A percentile compares a stretch with the other conserved stretches of the same genome.
Conservation (phyloP, 2,113 vertebrate species). For the Oreochromis niloticus region DNA sequence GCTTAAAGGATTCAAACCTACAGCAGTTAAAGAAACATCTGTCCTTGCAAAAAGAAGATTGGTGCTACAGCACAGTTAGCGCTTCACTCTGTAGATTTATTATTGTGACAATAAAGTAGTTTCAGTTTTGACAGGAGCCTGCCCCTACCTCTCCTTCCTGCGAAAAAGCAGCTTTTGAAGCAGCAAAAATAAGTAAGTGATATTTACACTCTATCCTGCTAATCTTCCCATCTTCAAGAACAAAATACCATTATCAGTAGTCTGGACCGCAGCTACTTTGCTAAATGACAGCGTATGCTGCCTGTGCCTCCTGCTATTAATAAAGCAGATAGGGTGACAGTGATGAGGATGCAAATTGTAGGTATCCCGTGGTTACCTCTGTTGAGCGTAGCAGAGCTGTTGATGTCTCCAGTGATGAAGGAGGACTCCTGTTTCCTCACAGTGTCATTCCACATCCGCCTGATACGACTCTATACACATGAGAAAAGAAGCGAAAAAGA, state of each 20-base stretch:
- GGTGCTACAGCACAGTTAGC: background rate
- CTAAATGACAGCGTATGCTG: slow-evolving; percentile 43
- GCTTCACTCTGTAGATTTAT: background rate
- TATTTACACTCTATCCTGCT: slow-evolving; percentile 3
- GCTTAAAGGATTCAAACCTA: background rate
- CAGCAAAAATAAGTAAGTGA: background rate
- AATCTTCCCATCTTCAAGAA: background rate
- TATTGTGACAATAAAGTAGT: background rate
- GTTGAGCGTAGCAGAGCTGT: slow-evolving; percentile 98
- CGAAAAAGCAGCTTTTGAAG: slow-evolving; percentile 13
- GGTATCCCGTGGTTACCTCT: slow-evolving; percentile 87
- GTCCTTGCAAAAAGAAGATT: background rate
- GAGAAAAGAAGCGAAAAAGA: background rate
- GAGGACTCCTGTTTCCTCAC: slow-evolving; percentile 99
- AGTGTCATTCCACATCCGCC: slow-evolving; percentile 99
- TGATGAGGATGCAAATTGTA: slow-evolving; percentile 42
- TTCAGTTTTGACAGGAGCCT: background rate
- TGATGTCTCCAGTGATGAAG: slow-evolving; percentile 99
- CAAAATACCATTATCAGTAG: background rate
- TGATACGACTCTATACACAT: slow-evolving; percentile 87
- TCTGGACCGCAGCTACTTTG: slow-evolving; percentile 26
- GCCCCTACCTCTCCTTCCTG: background rate
- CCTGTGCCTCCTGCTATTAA: slow-evolving; percentile 37
- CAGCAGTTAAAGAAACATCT: background rate
- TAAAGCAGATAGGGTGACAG: slow-evolving; percentile 50